phyloP scores from a whole-genome alignment of 2,888 invertebrate genomes.

The Ferdinandea cuprea region DNA sequence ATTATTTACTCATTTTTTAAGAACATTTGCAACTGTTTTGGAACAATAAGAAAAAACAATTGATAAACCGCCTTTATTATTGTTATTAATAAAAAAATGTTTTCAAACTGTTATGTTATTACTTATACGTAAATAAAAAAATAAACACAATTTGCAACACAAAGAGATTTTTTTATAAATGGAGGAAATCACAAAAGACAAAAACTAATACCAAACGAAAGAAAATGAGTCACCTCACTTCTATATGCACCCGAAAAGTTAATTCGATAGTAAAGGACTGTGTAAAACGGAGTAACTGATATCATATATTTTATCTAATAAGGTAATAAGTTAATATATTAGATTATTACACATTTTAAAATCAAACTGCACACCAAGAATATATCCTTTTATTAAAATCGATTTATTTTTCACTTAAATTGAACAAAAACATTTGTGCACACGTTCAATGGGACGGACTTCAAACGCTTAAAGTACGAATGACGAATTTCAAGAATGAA shows the following conservation, averaged over 20 bases:
- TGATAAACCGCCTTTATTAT: neutral
- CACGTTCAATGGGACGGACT: constrained; percentile 52
- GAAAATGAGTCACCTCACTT: constrained; percentile 66
- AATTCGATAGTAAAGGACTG: constrained; percentile 27
- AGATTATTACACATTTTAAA: too few relatives aligned
- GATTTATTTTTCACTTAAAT: constrained; percentile 4
- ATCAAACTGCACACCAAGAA: constrained; percentile 1
- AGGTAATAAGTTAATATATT: too few relatives aligned
- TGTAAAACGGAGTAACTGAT: too few relatives aligned
- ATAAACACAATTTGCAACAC: neutral
- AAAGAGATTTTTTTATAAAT: constrained; percentile 1
- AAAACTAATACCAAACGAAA: constrained; percentile 38
- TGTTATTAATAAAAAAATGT: neutral
- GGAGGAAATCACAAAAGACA: neutral
- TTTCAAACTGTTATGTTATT: neutral
- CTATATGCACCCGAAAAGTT: constrained; percentile 43
- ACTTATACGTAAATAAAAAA: neutral
- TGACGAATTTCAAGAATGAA: constrained; percentile 43
- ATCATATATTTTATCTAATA: too few relatives aligned
- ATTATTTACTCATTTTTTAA: constrained; percentile 46
- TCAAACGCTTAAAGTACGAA: constrained; percentile 34
- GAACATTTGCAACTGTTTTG: constrained; percentile 2
- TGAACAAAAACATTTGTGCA: constrained; percentile 16
- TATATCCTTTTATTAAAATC: neutral
- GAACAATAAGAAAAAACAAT: neutral